These are phyloP conservation scores for Nymphicus hollandicus DNA, from an alignment of 2,113 vertebrate genomes.

Conservation along the genomic window DNA sequence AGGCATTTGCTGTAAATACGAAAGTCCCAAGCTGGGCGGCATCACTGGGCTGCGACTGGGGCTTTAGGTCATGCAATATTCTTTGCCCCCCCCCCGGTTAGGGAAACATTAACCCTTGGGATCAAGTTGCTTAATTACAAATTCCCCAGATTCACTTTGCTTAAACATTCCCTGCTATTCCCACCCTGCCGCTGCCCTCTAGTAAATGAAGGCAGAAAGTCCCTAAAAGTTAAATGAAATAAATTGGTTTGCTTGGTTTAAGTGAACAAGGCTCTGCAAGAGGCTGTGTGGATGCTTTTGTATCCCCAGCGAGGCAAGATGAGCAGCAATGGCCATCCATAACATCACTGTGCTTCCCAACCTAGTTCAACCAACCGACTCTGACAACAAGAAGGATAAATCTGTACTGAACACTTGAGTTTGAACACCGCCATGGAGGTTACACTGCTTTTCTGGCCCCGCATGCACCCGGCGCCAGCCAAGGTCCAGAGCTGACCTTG, in stretches of 20 bases:
- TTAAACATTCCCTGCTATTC: neutral
- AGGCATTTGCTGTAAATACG: neutral
- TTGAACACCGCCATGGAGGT: neutral
- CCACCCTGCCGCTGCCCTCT: neutral
- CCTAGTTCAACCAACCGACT: neutral
- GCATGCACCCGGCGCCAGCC: accelerated
- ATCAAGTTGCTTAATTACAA: neutral
- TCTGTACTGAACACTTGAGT: neutral
- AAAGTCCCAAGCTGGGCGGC: neutral
- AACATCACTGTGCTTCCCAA: neutral
- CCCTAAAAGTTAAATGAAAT: neutral
- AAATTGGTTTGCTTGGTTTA: neutral
- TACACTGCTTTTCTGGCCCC: neutral
- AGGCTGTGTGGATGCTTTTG: neutral
- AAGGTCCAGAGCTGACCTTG: neutral
- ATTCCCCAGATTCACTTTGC: neutral
- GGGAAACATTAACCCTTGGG: slow-evolving; percentile 14
- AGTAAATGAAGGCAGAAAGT: neutral
- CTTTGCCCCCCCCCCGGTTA: neutral
- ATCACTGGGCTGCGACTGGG: accelerated
- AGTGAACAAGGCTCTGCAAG: neutral
- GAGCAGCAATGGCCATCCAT: neutral
- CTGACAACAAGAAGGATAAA: neutral
- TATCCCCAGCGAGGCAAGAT: accelerated
- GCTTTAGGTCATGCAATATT: neutral